A percentile compares a stretch with the other conserved stretches of the same genome.
These are phyloP conservation scores for Philereme transversata DNA, from an alignment of 2,888 invertebrate genomes.

Conservation along the genomic window DNA sequence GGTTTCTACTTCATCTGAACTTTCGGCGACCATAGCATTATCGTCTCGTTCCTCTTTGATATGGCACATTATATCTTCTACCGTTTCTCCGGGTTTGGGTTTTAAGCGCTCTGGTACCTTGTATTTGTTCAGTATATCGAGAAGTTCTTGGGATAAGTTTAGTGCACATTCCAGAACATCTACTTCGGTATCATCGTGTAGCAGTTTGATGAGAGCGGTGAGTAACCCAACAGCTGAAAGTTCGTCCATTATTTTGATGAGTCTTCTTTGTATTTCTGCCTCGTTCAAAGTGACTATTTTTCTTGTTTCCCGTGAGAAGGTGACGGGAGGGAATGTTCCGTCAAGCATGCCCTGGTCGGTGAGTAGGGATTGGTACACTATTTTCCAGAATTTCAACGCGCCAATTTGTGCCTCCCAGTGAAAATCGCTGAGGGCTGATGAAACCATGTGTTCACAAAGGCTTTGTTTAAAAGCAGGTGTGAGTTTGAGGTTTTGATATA, in stretches of 20 bases:
- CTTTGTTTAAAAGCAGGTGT: constrained; percentile 76
- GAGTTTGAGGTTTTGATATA: constrained; percentile 87
- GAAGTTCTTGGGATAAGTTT: constrained; percentile 78
- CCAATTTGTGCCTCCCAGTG: constrained; percentile 93
- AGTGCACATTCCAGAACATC: constrained; percentile 87
- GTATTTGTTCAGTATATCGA: constrained; percentile 82
- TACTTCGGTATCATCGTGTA: constrained; percentile 88
- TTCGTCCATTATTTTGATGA: constrained; percentile 87
- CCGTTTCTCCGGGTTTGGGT: constrained; percentile 47
- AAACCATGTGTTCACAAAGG: constrained; percentile 86
- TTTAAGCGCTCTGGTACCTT: constrained; percentile 70
- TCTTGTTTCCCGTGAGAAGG: constrained; percentile 90
- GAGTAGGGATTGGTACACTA: constrained; percentile 86
- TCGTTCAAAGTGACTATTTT: constrained; percentile 90
- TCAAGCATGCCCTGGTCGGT: constrained; percentile 93
- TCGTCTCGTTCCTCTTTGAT: constrained; percentile 51
- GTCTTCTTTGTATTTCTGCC: constrained; percentile 85
- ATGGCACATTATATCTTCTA: constrained; percentile 55
- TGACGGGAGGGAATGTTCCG: constrained; percentile 90
- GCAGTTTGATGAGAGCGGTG: constrained; percentile 86
- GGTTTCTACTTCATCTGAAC: constrained; percentile 36
- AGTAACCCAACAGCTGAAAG: constrained; percentile 88
- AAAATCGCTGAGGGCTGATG: constrained; percentile 87
- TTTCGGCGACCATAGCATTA: constrained; percentile 44
- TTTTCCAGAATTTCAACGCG: constrained; percentile 89